Conservation (phyloP, 2,797 vertebrate species). For the Danio albolineatus region DNA sequence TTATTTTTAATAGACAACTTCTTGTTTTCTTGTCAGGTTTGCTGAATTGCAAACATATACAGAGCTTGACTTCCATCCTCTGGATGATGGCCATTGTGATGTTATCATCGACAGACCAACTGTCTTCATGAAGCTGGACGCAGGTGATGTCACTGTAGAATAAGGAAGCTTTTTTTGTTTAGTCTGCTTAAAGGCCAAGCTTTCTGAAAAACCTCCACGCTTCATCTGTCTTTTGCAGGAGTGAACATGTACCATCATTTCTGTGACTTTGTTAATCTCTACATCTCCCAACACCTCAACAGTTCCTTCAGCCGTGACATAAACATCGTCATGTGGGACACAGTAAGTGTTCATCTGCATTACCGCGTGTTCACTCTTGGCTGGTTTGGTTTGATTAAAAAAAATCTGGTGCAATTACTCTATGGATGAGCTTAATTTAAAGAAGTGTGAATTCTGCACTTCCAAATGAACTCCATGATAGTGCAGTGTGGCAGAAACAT, state of each 20-base stretch:
- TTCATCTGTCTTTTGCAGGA: conserved; percentile 73
- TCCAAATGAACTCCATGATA: too few relatives aligned
- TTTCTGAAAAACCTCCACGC: background rate
- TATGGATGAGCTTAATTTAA: too few relatives aligned
- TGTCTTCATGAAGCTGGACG: conserved; percentile 97
- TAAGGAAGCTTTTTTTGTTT: background rate
- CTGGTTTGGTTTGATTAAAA: too few relatives aligned
- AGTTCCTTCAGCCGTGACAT: conserved; percentile 93
- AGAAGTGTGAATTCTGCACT: too few relatives aligned
- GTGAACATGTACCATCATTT: conserved; percentile 99
- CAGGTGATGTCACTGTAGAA: conserved; percentile 77
- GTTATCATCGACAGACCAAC: conserved; percentile 88
- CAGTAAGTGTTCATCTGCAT: conserved; percentile 61
- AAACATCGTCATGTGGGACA: conserved; percentile 98
- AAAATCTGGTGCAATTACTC: too few relatives aligned
- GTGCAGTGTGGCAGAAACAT: too few relatives aligned
- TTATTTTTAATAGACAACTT: too few relatives aligned
- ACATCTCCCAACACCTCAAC: conserved; percentile 95
- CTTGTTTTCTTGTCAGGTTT: conserved; percentile 69
- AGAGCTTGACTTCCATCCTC: conserved; percentile 83
- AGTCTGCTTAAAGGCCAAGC: background rate
- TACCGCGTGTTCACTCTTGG: too few relatives aligned
- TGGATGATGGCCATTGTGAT: conserved; percentile 87
- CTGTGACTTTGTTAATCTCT: conserved; percentile 97
- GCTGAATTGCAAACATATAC: conserved; percentile 91